Percentiles rank a stretch among this genome's conserved stretches.
Evolutionary conservation across 1,140 invertebrate species (phyloP).

Genomic region (Calephelis virginiensis): DNA sequence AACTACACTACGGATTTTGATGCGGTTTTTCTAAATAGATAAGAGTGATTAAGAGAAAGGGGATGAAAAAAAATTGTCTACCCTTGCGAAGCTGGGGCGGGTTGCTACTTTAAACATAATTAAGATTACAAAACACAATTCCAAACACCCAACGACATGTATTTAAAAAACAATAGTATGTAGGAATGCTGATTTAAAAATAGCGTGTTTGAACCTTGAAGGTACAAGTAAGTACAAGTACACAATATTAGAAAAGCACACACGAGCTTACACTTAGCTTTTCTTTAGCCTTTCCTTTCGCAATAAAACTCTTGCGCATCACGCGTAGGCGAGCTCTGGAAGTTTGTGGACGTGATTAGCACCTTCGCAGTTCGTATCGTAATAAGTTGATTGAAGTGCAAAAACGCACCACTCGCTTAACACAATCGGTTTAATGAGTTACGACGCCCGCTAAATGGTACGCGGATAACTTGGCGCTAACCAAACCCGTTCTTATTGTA

Average conservation of each 20-base stretch:
- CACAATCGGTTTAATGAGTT: slow-evolving; percentile 41
- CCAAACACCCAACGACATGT: no score
- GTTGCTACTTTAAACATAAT: no score
- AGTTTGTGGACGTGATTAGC: slow-evolving; percentile 39
- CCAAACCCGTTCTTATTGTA: slow-evolving; percentile 25
- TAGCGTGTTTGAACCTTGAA: neutral
- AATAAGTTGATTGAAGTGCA: slow-evolving; percentile 70
- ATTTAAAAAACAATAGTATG: no score
- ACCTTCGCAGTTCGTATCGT: slow-evolving; percentile 29
- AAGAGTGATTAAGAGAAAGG: no score
- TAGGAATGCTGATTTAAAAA: no score
- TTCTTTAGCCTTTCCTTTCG: neutral
- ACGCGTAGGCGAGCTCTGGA: slow-evolving; percentile 18
- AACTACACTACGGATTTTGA: no score
- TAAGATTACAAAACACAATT: no score
- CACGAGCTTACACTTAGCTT: no score
- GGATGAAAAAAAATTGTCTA: no score
- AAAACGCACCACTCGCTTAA: slow-evolving; percentile 53
- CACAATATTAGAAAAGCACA: neutral
- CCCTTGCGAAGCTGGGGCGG: no score
- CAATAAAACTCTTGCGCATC: slow-evolving; percentile 5
- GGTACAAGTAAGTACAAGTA: neutral
- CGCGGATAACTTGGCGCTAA: slow-evolving; percentile 26
- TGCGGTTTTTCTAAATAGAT: no score
- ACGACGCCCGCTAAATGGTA: slow-evolving; percentile 37